These are phyloP conservation scores for Pachliopta kotzebuea DNA, from an alignment of 2,888 invertebrate species.

Conservation along the genomic window DNA sequence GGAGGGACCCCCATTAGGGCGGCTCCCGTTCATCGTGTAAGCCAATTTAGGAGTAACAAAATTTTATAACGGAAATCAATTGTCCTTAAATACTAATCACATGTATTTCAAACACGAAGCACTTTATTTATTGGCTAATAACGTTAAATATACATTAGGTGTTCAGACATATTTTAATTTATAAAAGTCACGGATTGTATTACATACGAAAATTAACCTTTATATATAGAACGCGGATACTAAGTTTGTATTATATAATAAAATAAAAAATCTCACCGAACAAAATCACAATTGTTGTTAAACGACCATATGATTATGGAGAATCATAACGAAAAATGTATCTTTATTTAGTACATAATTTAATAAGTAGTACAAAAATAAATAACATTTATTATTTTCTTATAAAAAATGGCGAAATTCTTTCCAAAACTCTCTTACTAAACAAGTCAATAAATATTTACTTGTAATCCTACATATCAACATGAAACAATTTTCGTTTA, in stretches of 20 bases:
- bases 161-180: background rate
- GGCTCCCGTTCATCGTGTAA: slow-evolving; percentile 49
- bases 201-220: background rate
- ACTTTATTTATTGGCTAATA: background rate
- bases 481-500: background rate
- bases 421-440: too few species aligned
- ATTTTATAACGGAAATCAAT: slow-evolving; percentile 70
- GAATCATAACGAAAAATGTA: too few species aligned
- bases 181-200: background rate
- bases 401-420: too few species aligned
- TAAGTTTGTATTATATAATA: background rate
- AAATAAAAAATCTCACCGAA: background rate
- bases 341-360: too few species aligned
- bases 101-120: slow-evolving; percentile 26
- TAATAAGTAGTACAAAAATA: too few species aligned
- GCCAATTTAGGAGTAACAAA: slow-evolving; percentile 55
- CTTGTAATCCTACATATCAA: background rate
- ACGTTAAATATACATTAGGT: background rate
- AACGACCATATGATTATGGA: too few species aligned
- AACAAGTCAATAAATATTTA: too few species aligned
- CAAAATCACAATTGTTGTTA: too few species aligned
- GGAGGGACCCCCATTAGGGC: slow-evolving; percentile 46
- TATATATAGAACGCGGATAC: background rate
- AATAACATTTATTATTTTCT: too few species aligned
- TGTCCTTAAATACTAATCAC: slow-evolving; percentile 56